These are phyloP conservation scores for Enchytraeus crypticus DNA, from an alignment of 2,888 invertebrate genomes.

Conservation along the genomic window DNA sequence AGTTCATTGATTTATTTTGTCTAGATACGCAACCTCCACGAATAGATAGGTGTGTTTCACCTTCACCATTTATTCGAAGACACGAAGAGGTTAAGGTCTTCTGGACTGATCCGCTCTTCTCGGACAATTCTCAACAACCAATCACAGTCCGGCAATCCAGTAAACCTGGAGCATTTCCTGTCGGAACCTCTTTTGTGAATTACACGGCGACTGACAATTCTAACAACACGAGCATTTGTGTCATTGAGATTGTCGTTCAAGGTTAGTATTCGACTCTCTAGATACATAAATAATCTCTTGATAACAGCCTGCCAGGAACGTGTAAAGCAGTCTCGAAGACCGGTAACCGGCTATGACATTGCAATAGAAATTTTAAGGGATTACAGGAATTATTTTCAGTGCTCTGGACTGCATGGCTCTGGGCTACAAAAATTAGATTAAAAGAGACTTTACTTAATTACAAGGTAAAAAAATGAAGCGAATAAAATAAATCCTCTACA, in stretches of 20 bases:
- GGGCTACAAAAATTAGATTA: no score
- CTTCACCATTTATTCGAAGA: constrained; percentile 51
- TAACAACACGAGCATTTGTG: constrained; percentile 58
- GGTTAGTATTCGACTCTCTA: constrained; percentile 34
- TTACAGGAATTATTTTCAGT: background rate
- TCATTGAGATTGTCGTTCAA: constrained; percentile 55
- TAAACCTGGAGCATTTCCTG: constrained; percentile 51
- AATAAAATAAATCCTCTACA: no score
- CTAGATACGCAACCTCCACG: constrained; percentile 57
- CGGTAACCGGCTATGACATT: no score
- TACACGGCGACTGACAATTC: constrained; percentile 59
- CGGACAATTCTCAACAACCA: constrained; percentile 55
- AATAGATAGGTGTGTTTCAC: constrained; percentile 55
- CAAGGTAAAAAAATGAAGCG: no score
- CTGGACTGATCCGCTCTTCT: constrained; percentile 57
- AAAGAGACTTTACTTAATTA: no score
- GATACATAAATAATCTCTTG: background rate
- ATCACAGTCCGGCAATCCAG: constrained; percentile 41
- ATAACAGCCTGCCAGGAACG: no score
- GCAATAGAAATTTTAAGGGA: no score
- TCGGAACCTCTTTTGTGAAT: constrained; percentile 55
- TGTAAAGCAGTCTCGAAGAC: no score
- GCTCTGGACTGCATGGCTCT: no score
- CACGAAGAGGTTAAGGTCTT: constrained; percentile 31
- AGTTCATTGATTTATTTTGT: no score